phyloP scores from a whole-genome alignment of 2,888 invertebrate genomes.

The Microplitis manilae region DNA sequence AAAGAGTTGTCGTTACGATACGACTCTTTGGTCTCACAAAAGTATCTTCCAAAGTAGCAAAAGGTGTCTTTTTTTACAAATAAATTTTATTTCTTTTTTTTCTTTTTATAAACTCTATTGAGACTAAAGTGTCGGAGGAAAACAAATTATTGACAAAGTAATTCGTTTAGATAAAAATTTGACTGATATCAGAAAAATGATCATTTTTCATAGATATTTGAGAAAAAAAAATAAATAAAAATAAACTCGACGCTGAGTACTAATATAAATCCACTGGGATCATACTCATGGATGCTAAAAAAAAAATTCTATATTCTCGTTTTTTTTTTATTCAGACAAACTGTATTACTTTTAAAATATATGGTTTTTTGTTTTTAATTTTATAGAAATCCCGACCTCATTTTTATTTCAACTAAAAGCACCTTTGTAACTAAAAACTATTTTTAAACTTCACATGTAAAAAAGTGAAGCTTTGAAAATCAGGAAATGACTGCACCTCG shows the following conservation, averaged over 20 bases:
- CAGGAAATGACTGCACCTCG: not conserved
- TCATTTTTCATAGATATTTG: too few relatives aligned
- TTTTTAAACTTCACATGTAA: not conserved
- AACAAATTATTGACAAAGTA: not conserved
- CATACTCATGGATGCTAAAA: too few relatives aligned
- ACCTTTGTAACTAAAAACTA: conserved; percentile 1
- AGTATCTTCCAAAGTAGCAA: not conserved
- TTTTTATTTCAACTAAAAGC: not conserved
- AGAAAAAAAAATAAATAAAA: not conserved
- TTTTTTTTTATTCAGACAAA: too few relatives aligned
- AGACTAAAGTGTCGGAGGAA: not conserved
- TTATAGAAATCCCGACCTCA: not conserved
- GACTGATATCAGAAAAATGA: too few relatives aligned
- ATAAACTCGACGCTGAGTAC: not conserved
- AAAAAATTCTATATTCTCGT: too few relatives aligned
- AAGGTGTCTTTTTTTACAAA: not conserved
- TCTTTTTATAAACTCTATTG: not conserved
- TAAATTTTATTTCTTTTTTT: too few relatives aligned
- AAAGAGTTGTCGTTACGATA: not conserved
- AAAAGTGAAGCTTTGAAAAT: conserved; percentile 1
- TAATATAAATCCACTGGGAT: not conserved
- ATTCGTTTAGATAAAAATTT: not conserved
- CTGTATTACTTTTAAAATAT: not conserved
- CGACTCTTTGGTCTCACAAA: not conserved
- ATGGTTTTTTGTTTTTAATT: not conserved